Evolutionary conservation across 53 echinoderm and acorn worm genomes (phyloP), one percentile per base, ranked within the genome.

Genomic region (Luidia sarsii): DNA sequence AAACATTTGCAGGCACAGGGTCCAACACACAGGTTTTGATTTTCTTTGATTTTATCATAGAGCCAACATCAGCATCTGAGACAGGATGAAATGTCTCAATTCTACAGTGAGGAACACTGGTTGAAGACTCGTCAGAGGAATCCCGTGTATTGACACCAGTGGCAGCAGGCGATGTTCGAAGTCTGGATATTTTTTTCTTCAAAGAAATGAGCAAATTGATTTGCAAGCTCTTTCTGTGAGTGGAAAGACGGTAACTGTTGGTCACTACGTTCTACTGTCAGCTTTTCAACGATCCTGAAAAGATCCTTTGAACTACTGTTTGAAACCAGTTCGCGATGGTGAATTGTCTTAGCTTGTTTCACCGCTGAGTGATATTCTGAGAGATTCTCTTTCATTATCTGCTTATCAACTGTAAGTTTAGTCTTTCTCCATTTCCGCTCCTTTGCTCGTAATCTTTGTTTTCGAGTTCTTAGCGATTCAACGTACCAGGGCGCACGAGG

Each of bases 361-460:
- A 64, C 14, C 8, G 36, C 33, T 33, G 16, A 35, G 36, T 64
- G 14, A 35, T 64, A 64, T 35, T 64, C 64, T 15, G 34, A 16
- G 16, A 33, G 15, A 20, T 23, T 29, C 3, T 60, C 29, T 25
- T 60, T 23, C 61, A 60, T 25, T 60, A 16, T 15, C 29, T 6
- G 61, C 29, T 28, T 60, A 46, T 8, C 46, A 10, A 46, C 46
- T 10, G 46, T 64, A 1, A 20, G 16, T 6, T 64, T 35, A 15
- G 33, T 18, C 33, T 64, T 64, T 14, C 64, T 64, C 64, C 64
- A 37, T 20, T 64, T 64, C 14, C 64, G 32, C 20, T 64, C 38
- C 20, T 14, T 34, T 19, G 33, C 11, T 2, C 38, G 64, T 14
- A 33, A 7, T 2, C 20, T 64, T 20, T 64, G 64, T 36, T 64